These are phyloP conservation scores for Eurosta solidaginis DNA, from an alignment of 1,140 invertebrate genomes.

Conservation along the genomic window DNA sequence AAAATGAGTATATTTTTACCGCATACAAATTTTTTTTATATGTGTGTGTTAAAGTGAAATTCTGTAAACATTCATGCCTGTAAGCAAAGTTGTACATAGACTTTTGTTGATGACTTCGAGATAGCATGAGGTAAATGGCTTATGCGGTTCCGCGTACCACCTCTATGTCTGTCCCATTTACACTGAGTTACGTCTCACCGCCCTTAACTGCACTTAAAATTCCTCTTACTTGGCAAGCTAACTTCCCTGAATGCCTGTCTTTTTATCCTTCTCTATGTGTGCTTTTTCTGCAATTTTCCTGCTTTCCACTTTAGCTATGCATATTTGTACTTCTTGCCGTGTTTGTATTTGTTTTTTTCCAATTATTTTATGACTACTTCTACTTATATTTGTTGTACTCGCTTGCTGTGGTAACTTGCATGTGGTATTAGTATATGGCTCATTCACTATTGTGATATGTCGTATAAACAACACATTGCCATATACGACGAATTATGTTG, in stretches of 20 bases:
- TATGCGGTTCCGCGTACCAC: slow-evolving; percentile 1
- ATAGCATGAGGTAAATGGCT: neutral
- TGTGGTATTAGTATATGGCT: neutral
- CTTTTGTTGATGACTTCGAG: neutral
- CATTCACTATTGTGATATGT: neutral
- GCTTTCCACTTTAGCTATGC: neutral
- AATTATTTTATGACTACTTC: neutral
- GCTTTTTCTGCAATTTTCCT: slow-evolving; percentile 11
- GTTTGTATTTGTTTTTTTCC: neutral
- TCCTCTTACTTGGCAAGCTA: neutral
- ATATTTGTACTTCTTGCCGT: neutral
- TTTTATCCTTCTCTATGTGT: neutral
- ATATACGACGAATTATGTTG: neutral
- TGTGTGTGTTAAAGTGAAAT: neutral
- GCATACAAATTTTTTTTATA: neutral
- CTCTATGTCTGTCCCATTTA: neutral
- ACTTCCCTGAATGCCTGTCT: neutral
- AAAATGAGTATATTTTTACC: neutral
- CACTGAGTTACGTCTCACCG: neutral
- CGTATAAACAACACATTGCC: neutral
- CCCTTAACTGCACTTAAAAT: neutral
- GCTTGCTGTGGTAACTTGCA: neutral
- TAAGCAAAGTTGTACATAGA: neutral
- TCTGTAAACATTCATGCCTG: neutral
- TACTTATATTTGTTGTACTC: neutral